Evolutionary conservation across 2,797 vertebrate genomes (phyloP).

Genomic region (Holocentrus rufus): DNA sequence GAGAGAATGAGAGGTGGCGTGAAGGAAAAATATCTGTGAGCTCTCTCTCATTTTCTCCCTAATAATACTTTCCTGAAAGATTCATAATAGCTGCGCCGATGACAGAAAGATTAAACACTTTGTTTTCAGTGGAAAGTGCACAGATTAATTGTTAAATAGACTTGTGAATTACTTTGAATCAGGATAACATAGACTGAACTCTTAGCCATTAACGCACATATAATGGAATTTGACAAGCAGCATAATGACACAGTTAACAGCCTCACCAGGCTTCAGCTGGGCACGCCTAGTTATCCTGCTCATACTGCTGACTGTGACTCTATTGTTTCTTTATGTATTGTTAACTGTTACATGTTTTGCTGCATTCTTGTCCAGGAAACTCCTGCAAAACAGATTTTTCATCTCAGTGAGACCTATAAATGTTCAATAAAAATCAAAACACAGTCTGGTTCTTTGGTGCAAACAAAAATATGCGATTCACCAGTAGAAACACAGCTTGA

Average conservation of each 20-base stretch:
- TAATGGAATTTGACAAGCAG: conserved; percentile 54
- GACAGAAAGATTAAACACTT: conserved; percentile 50
- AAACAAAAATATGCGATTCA: too few relatives aligned
- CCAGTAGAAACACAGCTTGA: neutral
- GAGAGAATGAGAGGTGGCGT: conserved; percentile 16
- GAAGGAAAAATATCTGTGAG: conserved; percentile 29
- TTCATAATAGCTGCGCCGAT: conserved; percentile 26
- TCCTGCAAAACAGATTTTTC: too few relatives aligned
- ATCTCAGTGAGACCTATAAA: too few relatives aligned
- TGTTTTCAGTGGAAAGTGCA: conserved; percentile 16
- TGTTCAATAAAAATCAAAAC: too few relatives aligned
- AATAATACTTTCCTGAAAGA: conserved; percentile 51
- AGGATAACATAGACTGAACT: conserved; percentile 29
- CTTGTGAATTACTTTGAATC: conserved; percentile 36
- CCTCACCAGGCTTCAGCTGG: neutral
- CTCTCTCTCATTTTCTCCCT: conserved; percentile 42
- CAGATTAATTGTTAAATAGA: conserved; percentile 45
- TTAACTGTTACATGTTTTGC: too few relatives aligned
- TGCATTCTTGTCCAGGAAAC: too few relatives aligned
- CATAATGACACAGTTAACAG: conserved; percentile 47
- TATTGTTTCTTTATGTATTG: too few relatives aligned
- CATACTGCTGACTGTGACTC: too few relatives aligned
- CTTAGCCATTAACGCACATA: conserved; percentile 33
- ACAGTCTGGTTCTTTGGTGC: too few relatives aligned
- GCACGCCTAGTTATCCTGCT: too few relatives aligned